Conservation (phyloP, 1,140 invertebrate species). For the Microvelia longipes region DNA sequence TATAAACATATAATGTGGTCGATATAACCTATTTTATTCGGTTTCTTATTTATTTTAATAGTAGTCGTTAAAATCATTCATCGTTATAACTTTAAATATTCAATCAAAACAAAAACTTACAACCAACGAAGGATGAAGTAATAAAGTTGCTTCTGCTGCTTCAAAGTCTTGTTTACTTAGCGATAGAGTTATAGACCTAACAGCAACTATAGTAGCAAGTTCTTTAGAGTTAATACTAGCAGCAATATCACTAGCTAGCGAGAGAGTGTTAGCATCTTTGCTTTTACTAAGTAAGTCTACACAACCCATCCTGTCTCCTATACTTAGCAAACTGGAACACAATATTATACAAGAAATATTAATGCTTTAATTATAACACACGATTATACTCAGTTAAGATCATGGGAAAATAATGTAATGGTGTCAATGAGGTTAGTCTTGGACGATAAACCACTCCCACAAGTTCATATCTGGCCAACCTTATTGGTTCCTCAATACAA, state of each 20-base stretch:
- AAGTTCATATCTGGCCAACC: no score
- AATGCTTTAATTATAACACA: not conserved
- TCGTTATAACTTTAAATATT: no score
- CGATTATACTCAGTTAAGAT: not conserved
- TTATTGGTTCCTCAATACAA: no score
- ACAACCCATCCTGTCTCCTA: conserved; percentile 11
- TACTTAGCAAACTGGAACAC: conserved; percentile 16
- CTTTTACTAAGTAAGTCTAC: conserved; percentile 15
- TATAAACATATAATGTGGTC: no score
- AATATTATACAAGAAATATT: not conserved
- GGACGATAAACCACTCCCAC: no score
- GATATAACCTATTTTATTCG: no score
- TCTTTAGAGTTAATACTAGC: conserved; percentile 7
- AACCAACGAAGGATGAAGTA: conserved; percentile 8
- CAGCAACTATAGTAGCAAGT: conserved; percentile 14
- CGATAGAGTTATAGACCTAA: conserved; percentile 8
- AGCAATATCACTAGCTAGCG: conserved; percentile 18
- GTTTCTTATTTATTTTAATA: no score
- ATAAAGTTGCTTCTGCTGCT: conserved; percentile 3
- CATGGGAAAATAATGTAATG: no score
- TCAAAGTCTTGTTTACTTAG: conserved; percentile 13
- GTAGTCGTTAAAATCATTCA: no score
- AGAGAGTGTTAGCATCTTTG: conserved; percentile 17
- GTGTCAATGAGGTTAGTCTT: no score
- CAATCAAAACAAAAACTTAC: no score